Evolutionary conservation across 2,113 vertebrate genomes (phyloP), one percentile per base, ranked within the genome.

Genomic region (Mobula hypostoma): DNA sequence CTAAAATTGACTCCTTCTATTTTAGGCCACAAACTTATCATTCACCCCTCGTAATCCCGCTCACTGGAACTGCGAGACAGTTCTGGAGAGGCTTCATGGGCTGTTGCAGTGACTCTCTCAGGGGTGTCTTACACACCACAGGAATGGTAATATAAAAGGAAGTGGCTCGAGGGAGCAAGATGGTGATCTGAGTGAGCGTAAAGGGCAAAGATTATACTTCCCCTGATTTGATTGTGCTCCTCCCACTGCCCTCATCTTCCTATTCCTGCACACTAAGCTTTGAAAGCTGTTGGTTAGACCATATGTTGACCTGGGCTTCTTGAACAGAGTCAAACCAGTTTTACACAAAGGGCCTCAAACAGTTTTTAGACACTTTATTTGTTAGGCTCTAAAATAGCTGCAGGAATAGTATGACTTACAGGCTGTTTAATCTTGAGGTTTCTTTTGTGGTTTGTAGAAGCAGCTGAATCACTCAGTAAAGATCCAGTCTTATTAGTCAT

Each of bases 401-500:
- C 11, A 36, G 29, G n/a, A 61, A 90, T 12, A 68, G 61, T 14
- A 15, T 90, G 61, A 68, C 85, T 90, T 90, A 15, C 15, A 66
- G 85, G 15, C 14, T 66, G 61, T 32, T 90, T 66, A 90, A 68
- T 90, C 29, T n/a, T 19, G 5, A 68, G 85, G 61, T 24, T 90
- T 36, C n/a, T 61, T 68, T 29, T n/a, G 63, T 66, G 61, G 61
- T 90, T 90, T 66, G 17, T 29, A 90, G 85, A 32, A 63, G 21
- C 85, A 90, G 85, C 85, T 90, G 85, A 90, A 90, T 17, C 5
- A 15, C 61, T 32, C 85, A 8, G 61, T 68, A 29, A 19, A 90
- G 63, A 63, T 32, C 15, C 85, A 17, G 63, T 90, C 85, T 66
- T 90, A 19, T 90, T 90, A 90, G 29, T 90, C 85, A 90, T n/a